A percentile compares a stretch with the other conserved stretches of the same genome.
These are phyloP conservation scores for Sebastes reedi DNA, from an alignment of 2,797 vertebrate species.

Conservation along the genomic window DNA sequence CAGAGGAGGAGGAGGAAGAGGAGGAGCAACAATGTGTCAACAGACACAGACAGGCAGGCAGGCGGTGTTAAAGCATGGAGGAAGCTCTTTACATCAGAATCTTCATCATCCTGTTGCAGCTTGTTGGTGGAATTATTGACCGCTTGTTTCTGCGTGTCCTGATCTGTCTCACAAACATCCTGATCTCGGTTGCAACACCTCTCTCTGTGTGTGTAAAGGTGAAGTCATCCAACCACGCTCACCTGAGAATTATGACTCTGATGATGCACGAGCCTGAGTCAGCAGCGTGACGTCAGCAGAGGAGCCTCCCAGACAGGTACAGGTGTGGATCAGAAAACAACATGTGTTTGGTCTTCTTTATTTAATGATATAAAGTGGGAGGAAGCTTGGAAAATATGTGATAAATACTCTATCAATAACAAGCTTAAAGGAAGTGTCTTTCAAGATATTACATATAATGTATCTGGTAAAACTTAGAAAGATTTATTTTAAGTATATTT, in stretches of 20 bases:
- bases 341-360: not conserved
- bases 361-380: not conserved
- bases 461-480: too few relatives aligned
- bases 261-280: constrained; percentile 31
- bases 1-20: too few relatives aligned
- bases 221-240: constrained; percentile 8
- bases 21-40: too few relatives aligned
- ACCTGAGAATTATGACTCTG: constrained; percentile 50
- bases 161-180: not conserved
- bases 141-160: not conserved
- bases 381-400: too few relatives aligned
- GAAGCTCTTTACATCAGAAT: not conserved
- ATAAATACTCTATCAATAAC: too few relatives aligned
- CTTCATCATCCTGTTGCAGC: constrained; percentile 28
- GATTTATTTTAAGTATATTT: too few relatives aligned
- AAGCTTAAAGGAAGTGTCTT: too few relatives aligned
- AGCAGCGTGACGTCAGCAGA: constrained; percentile 8
- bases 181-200: not conserved
- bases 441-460: too few relatives aligned
- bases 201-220: not conserved
- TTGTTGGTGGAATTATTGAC: not conserved
- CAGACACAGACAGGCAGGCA: too few relatives aligned
- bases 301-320: not conserved
- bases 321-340: not conserved
- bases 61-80: not conserved